Evolutionary conservation across 2,113 vertebrate genomes (phyloP).

Genomic region (Psittacula cyanocephala): DNA sequence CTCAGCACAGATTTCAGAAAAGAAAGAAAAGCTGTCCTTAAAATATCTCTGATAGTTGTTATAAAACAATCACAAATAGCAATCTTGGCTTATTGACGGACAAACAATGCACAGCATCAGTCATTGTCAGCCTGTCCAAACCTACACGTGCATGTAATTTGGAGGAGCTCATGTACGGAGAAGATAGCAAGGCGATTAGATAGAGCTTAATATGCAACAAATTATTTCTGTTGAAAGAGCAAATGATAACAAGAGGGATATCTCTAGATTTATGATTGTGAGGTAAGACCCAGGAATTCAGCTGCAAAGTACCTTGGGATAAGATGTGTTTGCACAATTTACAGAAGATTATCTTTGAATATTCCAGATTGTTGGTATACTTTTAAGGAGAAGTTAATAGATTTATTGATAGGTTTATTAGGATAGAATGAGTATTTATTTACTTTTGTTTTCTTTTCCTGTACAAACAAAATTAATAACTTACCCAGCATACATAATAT

Average conservation of each 20-base stretch:
- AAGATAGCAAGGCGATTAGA: not conserved
- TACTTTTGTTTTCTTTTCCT: not conserved
- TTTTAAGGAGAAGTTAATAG: not conserved
- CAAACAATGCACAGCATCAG: not conserved
- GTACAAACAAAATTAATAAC: not conserved
- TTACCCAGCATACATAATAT: not conserved
- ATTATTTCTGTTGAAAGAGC: not conserved
- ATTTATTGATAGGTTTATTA: not conserved
- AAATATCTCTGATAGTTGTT: slow-evolving; percentile 18
- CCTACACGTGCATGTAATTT: not conserved
- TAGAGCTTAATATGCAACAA: not conserved
- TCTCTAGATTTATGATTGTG: not conserved
- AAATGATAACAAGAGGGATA: not conserved
- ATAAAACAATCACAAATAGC: not conserved
- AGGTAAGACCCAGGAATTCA: not conserved
- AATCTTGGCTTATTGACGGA: not conserved
- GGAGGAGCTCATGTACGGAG: not conserved
- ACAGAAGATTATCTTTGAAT: not conserved
- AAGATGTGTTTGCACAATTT: not conserved
- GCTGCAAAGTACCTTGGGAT: not conserved
- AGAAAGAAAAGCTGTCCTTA: not conserved
- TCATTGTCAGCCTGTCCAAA: not conserved
- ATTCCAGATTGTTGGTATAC: not conserved
- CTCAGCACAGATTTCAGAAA: not conserved
- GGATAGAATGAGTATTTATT: not conserved